A percentile compares a stretch with the other conserved stretches of the same genome.
Conservation (phyloP, 2,888 invertebrate species). For the Dioctria rufipes region DNA sequence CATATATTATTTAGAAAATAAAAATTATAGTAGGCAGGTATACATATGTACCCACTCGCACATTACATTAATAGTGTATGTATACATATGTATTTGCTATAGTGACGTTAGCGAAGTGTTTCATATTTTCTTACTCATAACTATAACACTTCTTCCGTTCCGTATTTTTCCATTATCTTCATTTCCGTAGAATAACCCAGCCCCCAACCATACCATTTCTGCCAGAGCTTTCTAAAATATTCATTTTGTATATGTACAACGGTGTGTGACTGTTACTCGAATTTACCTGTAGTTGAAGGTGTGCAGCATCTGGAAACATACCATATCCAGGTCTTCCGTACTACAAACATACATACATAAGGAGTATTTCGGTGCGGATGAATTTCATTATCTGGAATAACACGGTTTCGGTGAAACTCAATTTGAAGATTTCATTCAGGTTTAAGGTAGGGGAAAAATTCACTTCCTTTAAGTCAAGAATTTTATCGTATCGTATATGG, state of each 20-base stretch:
- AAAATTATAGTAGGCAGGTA: no score
- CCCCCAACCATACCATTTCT: not conserved
- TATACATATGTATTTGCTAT: not conserved
- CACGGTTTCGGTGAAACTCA: slow-evolving; percentile 48
- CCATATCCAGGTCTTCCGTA: no score
- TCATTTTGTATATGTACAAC: slow-evolving; percentile 17
- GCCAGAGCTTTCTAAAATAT: slow-evolving; percentile 21
- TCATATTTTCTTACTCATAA: slow-evolving; percentile 25
- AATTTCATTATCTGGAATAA: slow-evolving; percentile 52
- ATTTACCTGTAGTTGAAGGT: not conserved
- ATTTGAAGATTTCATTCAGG: slow-evolving; percentile 49
- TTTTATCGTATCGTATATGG: no score
- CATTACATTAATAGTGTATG: no score
- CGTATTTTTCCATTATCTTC: slow-evolving; percentile 17
- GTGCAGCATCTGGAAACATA: slow-evolving; percentile 9
- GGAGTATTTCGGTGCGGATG: slow-evolving; percentile 14
- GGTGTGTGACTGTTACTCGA: not conserved
- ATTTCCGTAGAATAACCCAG: slow-evolving; percentile 24
- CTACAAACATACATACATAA: slow-evolving; percentile 1
- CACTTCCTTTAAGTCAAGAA: not conserved
- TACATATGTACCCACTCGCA: no score
- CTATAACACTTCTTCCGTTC: slow-evolving; percentile 13
- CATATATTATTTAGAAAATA: no score
- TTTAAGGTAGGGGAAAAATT: slow-evolving; percentile 11
- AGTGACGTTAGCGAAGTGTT: not conserved